Evolutionary conservation across 2,888 invertebrate species (phyloP), one percentile per base, ranked within the genome.

Genomic region (Heliconius sara): DNA sequence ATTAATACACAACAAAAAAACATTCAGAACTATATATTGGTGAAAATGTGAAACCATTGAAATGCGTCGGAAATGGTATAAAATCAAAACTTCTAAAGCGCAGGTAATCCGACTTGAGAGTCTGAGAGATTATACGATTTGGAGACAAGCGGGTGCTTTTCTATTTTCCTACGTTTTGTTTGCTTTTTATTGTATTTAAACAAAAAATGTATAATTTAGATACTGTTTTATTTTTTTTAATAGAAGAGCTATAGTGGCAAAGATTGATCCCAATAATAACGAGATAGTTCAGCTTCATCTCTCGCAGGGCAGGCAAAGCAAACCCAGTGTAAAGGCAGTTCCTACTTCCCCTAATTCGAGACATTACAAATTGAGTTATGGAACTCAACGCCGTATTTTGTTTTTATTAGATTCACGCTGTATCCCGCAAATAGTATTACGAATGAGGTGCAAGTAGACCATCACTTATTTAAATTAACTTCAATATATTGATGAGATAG

Each of bases 41-140:
- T 52, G 30, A 76, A 67, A 67, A 66, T 34, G 34, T 34, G 4
- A 34, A 34, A 34, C 34, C 76, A 67, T 74, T 57, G 39, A 63
- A 74, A 63, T 74, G 74, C 39, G 39, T 57, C 10, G 47, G 66
- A 52, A 67, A 13, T 22, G 43, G 27, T 76, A 76, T 67, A 67
- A 66, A 66, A 67, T 76, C 66, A 76, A 76, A 76, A 76, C 76
- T 76, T 76, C 52, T 39, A 75, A 75, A 75, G 75, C 75, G 65
- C 63, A 75, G 25, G 39, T 65, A 63, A 65, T 65, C 65, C 43
- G 75, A 47, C 75, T 75, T 30, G 75, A 75, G 65, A 75, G 12
- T 65, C 60, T 25, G 27, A 39, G 22, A 65, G 75, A 75, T 70
- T 70, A 70, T 70, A 60, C 68, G 68, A 70, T 70, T 68, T 39